Percentiles rank a stretch among this genome's conserved stretches.
Conservation (phyloP, 2,113 vertebrate genomes). For the Mesoclemmys tuberculata region DNA sequence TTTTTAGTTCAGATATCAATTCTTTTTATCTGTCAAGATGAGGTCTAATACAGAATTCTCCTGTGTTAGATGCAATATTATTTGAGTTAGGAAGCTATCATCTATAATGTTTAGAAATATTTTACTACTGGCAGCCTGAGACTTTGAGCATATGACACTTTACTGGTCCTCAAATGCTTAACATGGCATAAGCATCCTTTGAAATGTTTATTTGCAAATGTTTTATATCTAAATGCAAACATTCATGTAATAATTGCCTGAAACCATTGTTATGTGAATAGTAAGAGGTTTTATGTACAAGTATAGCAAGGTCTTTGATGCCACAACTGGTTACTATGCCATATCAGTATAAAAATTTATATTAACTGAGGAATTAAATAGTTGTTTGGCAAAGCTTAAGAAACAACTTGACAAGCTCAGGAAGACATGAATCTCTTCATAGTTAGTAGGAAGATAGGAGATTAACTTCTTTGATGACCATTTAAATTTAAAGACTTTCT, state of each 20-base stretch:
- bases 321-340: neutral
- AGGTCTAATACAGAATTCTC: too few relatives aligned
- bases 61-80: too few relatives aligned
- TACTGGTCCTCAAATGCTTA: neutral
- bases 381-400: neutral
- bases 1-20: too few relatives aligned
- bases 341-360: neutral
- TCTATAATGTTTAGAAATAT: too few relatives aligned
- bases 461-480: neutral
- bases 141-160: too few relatives aligned
- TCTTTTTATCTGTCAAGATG: too few relatives aligned
- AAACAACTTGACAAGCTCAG: neutral
- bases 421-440: neutral
- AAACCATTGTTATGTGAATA: neutral
- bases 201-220: accelerated
- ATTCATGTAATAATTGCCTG: neutral
- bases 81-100: too few relatives aligned
- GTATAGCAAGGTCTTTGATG: neutral
- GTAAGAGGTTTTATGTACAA: neutral
- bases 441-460: neutral
- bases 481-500: neutral
- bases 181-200: neutral
- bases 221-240: neutral
- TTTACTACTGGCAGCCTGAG: too few relatives aligned
- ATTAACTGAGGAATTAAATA: neutral